phyloP scores from a whole-genome alignment of 2,888 invertebrate species.

The Xanthorhoe designata region DNA sequence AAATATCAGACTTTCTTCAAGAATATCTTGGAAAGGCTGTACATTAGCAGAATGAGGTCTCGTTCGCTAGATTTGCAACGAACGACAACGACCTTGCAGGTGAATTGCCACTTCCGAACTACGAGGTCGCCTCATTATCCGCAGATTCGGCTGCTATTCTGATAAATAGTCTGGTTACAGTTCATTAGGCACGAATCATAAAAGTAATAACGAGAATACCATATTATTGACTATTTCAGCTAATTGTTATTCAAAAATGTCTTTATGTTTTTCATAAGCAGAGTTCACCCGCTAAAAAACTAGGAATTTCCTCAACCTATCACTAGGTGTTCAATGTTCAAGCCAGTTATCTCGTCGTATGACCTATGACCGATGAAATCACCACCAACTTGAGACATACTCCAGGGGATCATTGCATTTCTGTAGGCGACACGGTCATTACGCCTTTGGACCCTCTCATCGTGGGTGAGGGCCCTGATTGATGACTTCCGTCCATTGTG shows the following conservation, averaged over 20 bases:
- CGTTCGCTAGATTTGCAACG: constrained; percentile 38
- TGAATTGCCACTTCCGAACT: constrained; percentile 72
- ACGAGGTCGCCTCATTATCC: constrained; percentile 58
- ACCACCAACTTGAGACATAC: constrained; percentile 51
- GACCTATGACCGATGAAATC: constrained; percentile 52
- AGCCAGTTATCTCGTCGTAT: constrained; percentile 30
- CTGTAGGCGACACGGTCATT: constrained; percentile 56
- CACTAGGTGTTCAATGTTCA: not conserved
- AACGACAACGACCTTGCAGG: constrained; percentile 63
- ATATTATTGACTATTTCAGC: not conserved
- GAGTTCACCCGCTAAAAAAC: not conserved
- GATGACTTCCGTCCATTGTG: constrained; percentile 78
- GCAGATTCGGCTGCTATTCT: constrained; percentile 39
- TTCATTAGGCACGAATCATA: constrained; percentile 38
- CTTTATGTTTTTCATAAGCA: not conserved
- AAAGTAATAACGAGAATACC: constrained; percentile 28
- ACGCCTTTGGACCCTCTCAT: constrained; percentile 59
- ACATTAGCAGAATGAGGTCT: constrained; percentile 26
- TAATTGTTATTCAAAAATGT: not conserved
- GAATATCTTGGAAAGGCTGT: constrained; percentile 11
- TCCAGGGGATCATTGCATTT: constrained; percentile 55
- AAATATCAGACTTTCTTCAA: constrained; percentile 16
- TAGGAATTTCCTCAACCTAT: constrained; percentile 2
- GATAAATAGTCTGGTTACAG: constrained; percentile 39
- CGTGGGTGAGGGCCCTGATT: constrained; percentile 73